phyloP scores from a whole-genome alignment of 2,797 vertebrate species.

The Eptatretus atami region DNA sequence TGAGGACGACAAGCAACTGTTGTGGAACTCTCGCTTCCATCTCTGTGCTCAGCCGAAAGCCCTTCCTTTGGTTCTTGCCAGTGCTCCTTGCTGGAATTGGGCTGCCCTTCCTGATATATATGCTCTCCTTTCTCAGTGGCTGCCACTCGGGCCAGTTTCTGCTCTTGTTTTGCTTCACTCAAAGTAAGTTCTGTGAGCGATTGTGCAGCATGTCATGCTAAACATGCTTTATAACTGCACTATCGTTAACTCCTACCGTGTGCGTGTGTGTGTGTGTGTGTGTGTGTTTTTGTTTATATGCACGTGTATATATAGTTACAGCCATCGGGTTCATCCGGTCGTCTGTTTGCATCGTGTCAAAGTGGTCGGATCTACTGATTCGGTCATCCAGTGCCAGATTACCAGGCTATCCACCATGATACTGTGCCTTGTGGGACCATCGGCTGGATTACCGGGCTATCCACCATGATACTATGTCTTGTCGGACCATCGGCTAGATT shows the following conservation, averaged over 20 bases:
- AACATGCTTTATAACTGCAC: neutral
- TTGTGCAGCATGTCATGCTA: neutral
- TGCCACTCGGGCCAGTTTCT: slow-evolving; percentile 33
- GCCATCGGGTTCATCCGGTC: too few relatives aligned
- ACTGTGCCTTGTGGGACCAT: too few relatives aligned
- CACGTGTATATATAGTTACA: too few relatives aligned
- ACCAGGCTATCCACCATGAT: too few relatives aligned
- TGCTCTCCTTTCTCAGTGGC: slow-evolving; percentile 42
- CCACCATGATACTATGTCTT: too few relatives aligned
- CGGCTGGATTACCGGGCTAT: too few relatives aligned
- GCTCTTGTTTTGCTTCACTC: slow-evolving; percentile 65
- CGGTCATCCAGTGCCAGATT: too few relatives aligned
- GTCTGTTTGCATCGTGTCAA: too few relatives aligned
- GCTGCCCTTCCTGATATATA: slow-evolving; percentile 52
- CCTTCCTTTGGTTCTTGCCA: slow-evolving; percentile 55
- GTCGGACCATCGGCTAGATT: too few relatives aligned
- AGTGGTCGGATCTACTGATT: too few relatives aligned
- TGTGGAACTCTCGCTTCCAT: slow-evolving; percentile 66
- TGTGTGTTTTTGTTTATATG: neutral
- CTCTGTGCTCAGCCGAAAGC: slow-evolving; percentile 29
- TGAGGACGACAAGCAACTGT: slow-evolving; percentile 45
- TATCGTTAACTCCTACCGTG: too few relatives aligned
- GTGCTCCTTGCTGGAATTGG: slow-evolving; percentile 70
- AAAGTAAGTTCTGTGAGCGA: slow-evolving; percentile 23
- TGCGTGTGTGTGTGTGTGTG: neutral